Percentiles rank a stretch among this genome's conserved stretches.
These are phyloP conservation scores for Phalacrocorax brasilianus DNA, from an alignment of 2,113 vertebrate genomes.

Conservation along the genomic window DNA sequence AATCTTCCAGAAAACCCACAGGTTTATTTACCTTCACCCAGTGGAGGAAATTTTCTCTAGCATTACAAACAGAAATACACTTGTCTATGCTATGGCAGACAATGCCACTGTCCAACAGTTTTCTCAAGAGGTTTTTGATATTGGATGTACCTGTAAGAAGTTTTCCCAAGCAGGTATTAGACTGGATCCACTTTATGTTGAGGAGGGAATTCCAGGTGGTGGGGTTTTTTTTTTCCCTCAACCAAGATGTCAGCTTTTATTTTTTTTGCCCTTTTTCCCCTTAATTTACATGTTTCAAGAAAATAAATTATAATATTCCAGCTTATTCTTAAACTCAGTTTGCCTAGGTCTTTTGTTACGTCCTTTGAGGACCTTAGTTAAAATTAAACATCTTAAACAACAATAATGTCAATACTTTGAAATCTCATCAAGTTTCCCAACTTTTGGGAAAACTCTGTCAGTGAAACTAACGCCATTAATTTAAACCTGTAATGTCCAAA, in stretches of 20 bases:
- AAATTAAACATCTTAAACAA: neutral
- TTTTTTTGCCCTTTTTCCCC: rapidly evolving
- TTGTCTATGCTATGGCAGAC: neutral
- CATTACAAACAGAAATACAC: neutral
- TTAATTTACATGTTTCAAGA: neutral
- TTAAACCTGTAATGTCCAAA: neutral
- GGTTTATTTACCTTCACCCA: neutral
- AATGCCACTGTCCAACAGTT: neutral
- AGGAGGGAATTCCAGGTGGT: neutral
- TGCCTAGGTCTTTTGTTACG: neutral
- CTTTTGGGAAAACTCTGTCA: neutral
- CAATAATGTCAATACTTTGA: neutral
- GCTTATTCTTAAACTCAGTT: neutral
- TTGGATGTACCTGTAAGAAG: neutral
- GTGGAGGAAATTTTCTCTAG: neutral
- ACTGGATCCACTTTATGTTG: neutral
- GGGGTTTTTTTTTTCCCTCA: neutral
- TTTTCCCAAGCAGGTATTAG: neutral
- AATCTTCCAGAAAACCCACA: neutral
- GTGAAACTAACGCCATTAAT: neutral
- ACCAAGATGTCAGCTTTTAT: neutral
- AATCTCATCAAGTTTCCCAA: neutral
- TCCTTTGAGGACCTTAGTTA: neutral
- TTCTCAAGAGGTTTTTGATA: neutral
- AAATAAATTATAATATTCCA: neutral